These are phyloP conservation scores for Dysidea cf. avara DNA, from an alignment of 37 sponge, comb jelly and placozoan genomes.

Conservation along the genomic window DNA sequence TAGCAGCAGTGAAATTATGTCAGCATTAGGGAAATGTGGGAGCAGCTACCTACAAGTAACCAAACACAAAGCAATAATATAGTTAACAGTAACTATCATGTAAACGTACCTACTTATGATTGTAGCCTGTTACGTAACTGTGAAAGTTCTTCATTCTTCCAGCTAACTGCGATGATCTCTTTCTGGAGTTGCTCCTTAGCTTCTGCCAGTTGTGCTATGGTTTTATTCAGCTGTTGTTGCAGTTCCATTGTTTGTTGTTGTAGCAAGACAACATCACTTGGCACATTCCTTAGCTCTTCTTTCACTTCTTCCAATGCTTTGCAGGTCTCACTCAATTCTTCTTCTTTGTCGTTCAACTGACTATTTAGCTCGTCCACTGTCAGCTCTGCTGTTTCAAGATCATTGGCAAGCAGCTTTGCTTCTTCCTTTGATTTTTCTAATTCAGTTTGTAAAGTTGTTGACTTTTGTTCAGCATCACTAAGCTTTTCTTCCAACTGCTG, in stretches of 20 bases:
- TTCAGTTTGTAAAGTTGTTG: slow-evolving; percentile 1
- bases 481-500: slow-evolving; percentile 5
- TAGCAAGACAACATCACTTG: background rate
- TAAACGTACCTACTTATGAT: too few species aligned
- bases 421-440: background rate
- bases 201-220: background rate
- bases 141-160: too few species aligned
- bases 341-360: too few species aligned
- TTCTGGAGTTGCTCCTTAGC: background rate
- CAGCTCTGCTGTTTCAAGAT: slow-evolving; percentile 6
- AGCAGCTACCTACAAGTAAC: too few species aligned
- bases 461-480: slow-evolving; percentile 2
- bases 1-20: too few species aligned
- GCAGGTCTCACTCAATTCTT: slow-evolving; percentile 8
- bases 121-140: too few species aligned
- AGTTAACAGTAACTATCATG: too few species aligned
- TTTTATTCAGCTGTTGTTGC: background rate
- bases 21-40: too few species aligned
- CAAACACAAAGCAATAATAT: too few species aligned
- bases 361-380: background rate
- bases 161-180: background rate
- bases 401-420: background rate
- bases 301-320: background rate
- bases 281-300: background rate
- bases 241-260: slow-evolving; percentile 1